These are phyloP conservation scores for Stegodyphus mimosarum DNA, from an alignment of 1,140 invertebrate genomes.

Conservation along the genomic window DNA sequence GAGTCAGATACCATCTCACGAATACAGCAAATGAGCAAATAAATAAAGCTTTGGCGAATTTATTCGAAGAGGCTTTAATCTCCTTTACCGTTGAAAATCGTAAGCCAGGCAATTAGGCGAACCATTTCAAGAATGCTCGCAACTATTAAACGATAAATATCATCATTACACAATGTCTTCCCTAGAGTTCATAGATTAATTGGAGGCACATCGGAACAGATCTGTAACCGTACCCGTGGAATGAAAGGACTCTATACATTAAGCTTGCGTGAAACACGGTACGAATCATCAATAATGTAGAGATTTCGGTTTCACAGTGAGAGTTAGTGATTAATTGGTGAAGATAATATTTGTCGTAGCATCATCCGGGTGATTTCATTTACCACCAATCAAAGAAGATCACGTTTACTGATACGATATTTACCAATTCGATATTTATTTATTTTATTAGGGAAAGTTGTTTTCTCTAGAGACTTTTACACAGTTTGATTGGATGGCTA, in stretches of 20 bases:
- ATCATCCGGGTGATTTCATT: neutral
- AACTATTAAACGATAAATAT: constrained; percentile 21
- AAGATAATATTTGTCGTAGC: neutral
- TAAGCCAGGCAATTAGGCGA: neutral
- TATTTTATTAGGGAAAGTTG: neutral
- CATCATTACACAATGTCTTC: constrained; percentile 14
- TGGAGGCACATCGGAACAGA: neutral
- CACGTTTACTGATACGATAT: neutral
- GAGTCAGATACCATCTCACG: too few relatives aligned
- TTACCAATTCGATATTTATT: neutral
- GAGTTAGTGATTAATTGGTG: neutral
- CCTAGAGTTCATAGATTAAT: constrained; percentile 6
- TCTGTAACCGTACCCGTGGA: neutral
- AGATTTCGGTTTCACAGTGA: neutral
- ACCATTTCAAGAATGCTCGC: constrained; percentile 18
- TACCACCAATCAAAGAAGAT: neutral
- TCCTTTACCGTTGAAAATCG: too few relatives aligned
- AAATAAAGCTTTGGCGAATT: too few relatives aligned
- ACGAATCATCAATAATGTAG: neutral
- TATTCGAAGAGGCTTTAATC: too few relatives aligned
- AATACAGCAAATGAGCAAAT: too few relatives aligned
- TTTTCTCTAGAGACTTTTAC: neutral
- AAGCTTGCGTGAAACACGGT: neutral
- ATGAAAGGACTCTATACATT: neutral
- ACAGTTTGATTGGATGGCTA: neutral